Evolutionary conservation across 2,113 vertebrate species (phyloP).

Genomic region (Nanger granti): DNA sequence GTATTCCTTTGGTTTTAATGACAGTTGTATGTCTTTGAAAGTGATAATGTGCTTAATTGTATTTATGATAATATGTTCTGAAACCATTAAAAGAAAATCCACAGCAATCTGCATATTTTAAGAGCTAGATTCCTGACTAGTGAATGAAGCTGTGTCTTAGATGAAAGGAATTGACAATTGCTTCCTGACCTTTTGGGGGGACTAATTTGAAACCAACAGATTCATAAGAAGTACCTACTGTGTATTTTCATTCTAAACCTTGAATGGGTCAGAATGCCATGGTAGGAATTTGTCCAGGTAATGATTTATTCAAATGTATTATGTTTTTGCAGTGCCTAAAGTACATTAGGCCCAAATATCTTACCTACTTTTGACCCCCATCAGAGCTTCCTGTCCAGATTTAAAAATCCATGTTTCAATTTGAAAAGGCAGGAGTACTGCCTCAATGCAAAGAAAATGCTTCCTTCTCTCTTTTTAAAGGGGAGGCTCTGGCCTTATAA

Average conservation of each 20-base stretch:
- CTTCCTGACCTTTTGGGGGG: not conserved
- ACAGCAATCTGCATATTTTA: not conserved
- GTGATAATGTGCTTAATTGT: not conserved
- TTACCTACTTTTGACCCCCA: not conserved
- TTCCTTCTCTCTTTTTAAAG: not conserved
- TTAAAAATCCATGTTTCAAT: not conserved
- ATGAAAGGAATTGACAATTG: not conserved
- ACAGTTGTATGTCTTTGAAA: not conserved
- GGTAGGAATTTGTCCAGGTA: not conserved
- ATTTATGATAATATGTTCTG: constrained; percentile 16
- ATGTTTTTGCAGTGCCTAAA: not conserved
- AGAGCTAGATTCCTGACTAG: not conserved
- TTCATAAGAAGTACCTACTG: not conserved
- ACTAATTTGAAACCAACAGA: not conserved
- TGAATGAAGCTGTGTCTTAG: not conserved
- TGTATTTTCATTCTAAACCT: not conserved
- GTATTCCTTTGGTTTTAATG: constrained; percentile 14
- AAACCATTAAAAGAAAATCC: constrained; percentile 5
- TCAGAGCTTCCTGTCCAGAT: not conserved
- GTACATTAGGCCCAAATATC: not conserved
- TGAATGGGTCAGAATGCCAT: not conserved
- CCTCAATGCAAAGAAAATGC: not conserved
- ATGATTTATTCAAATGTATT: constrained; percentile 9
- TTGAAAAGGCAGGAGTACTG: constrained; percentile 5
- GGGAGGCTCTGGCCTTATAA: not conserved